Percentiles rank a stretch among this genome's conserved stretches.
Conservation (phyloP, 2,797 vertebrate genomes). For the Phrynocephalus forsythii region DNA sequence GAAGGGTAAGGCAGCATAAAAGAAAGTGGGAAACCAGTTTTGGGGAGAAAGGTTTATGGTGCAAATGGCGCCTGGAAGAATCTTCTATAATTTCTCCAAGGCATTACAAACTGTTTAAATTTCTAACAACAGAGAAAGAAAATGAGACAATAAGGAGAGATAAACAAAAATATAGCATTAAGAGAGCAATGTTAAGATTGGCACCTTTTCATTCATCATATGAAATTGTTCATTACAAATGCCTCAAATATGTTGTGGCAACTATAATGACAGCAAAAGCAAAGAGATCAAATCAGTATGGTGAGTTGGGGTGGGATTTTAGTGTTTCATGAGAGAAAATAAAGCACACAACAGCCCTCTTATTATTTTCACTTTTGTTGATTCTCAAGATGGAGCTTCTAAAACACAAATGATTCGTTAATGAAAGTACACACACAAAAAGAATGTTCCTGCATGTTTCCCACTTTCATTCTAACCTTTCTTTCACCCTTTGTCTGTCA, state of each 20-base stretch:
- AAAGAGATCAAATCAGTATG: neutral
- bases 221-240: neutral
- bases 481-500: too few relatives aligned
- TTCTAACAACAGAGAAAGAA: neutral
- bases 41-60: neutral
- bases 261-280: neutral
- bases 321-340: too few relatives aligned
- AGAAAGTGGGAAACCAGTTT: neutral
- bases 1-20: too few relatives aligned
- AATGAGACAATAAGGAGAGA: neutral
- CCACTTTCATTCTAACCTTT: too few relatives aligned
- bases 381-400: too few relatives aligned
- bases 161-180: neutral
- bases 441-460: too few relatives aligned
- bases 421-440: too few relatives aligned
- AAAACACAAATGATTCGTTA: too few relatives aligned
- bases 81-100: slow-evolving; percentile 1
- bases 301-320: too few relatives aligned
- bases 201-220: neutral
- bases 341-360: too few relatives aligned
- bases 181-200: neutral
- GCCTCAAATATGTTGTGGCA: neutral
- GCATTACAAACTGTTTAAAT: neutral
- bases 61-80: neutral
- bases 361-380: too few relatives aligned